Base-by-base conservation (phyloP, 2,888 invertebrate genomes). In the Orthosia gothica region DNA sequence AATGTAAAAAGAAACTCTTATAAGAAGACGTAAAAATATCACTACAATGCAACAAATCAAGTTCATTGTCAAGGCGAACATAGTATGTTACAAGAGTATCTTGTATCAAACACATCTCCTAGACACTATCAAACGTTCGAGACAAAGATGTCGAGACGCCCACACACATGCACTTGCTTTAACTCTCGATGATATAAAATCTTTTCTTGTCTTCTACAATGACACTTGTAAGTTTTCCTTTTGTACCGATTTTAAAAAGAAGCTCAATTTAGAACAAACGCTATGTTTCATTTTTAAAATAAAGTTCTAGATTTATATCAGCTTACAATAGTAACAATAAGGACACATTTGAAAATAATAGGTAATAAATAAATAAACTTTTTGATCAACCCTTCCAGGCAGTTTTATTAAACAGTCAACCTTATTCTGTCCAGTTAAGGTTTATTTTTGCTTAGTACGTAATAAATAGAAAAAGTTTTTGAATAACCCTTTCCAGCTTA, bases 281-380 rank as follows among this genome's bases (percentile, higher is more conserved):
- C 54, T 58, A 49, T 20, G 1, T 70, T 70, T 73, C 54, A 65
- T 58, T 26, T 73, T 55, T 55, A 58, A 49, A 66, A 32, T 68
- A 61, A 74, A 79, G 45, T 66, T 75, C 61, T 61, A 74, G 74
- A 86, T 86, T 81, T 87, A 79, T 76, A 79, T 87, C 83, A 70
- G 26, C 61, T 69, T 23, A 81, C 80, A 81, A 74, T 72, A 61
- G 63, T 69, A 26, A 83, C 80, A 81, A 74, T 72, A 61, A 65
- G 50, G 54, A 26, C 55, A 63, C 55, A 61, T 55, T 57, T 49
- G 49, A 47, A 79, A 74, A 80, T 76, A 76, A 78, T 70, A 63
- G 74, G 73, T 61, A 69, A 78, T 70, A 63, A 76, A 74, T 61
- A 69, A 66, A 73, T 76, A 76, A 74, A 82, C 49, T 76, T 62